A percentile compares a stretch with the other conserved stretches of the same genome.
Evolutionary conservation across 1,140 invertebrate species (phyloP).

Genomic region (Drosophila sulfurigaster): DNA sequence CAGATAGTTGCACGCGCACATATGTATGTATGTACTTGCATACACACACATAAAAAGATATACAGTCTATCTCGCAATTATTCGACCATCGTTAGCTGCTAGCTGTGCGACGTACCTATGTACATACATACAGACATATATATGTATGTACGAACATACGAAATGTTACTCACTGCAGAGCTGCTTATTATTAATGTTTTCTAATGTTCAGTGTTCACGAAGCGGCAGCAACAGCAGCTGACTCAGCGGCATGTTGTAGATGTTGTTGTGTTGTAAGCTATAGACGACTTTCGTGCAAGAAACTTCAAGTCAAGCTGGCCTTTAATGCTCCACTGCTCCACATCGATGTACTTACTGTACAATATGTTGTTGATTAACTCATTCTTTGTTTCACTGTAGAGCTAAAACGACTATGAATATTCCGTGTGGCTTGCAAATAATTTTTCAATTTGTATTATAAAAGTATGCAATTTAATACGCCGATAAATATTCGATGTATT

Average conservation of each 20-base stretch:
- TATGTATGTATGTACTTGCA: slow-evolving; percentile 20
- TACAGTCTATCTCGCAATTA: not conserved
- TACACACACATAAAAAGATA: not conserved
- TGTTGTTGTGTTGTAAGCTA: slow-evolving; percentile 12
- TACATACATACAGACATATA: not conserved
- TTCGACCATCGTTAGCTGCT: not conserved
- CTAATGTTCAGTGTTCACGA: not conserved
- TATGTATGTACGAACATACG: not conserved
- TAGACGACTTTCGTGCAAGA: slow-evolving; percentile 6
- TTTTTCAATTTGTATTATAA: too few species aligned
- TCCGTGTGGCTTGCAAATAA: too few species aligned
- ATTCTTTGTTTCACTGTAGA: not conserved
- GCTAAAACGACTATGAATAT: too few species aligned
- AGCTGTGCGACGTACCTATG: not conserved
- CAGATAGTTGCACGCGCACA: not conserved
- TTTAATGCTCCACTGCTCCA: slow-evolving; percentile 18
- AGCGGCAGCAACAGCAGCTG: slow-evolving; percentile 6
- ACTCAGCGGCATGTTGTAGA: slow-evolving; percentile 2
- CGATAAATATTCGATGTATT: too few species aligned
- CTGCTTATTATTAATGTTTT: slow-evolving; percentile 14
- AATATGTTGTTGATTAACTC: slow-evolving; percentile 5
- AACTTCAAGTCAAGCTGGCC: slow-evolving; percentile 7
- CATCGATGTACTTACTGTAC: not conserved
- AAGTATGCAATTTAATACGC: too few species aligned
- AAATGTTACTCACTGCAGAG: slow-evolving; percentile 4